phyloP scores from a whole-genome alignment of 2,113 vertebrate species.

The Porphyrio hochstetteri region DNA sequence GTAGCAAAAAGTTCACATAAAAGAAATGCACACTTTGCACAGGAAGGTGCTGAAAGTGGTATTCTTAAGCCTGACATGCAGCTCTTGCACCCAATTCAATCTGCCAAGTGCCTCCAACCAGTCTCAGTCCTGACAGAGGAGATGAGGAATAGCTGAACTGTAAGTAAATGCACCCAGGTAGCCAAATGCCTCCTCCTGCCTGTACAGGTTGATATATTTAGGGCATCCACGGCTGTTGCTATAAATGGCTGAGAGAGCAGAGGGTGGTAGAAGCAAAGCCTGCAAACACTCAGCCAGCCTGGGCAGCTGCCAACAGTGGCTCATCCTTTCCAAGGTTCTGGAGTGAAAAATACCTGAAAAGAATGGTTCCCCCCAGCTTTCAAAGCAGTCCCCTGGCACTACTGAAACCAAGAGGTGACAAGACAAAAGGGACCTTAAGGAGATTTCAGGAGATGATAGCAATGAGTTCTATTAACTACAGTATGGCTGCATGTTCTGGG shows the following conservation, averaged over 20 bases:
- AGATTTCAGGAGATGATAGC: background rate
- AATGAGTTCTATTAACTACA: background rate
- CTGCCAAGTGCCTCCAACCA: background rate
- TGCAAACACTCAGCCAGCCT: background rate
- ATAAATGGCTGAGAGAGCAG: background rate
- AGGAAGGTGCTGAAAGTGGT: background rate
- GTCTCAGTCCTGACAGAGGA: background rate
- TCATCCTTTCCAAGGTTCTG: background rate
- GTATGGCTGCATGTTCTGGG: background rate
- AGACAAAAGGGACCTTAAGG: background rate
- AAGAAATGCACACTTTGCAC: background rate
- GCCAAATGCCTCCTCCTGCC: conserved; percentile 13
- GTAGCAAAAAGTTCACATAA: background rate
- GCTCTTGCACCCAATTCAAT: background rate
- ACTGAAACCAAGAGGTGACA: conserved; percentile 10
- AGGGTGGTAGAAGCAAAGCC: background rate
- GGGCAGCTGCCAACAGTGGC: background rate
- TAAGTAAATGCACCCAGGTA: background rate
- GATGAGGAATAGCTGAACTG: background rate
- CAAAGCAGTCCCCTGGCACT: background rate
- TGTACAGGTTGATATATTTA: background rate
- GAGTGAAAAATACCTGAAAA: background rate
- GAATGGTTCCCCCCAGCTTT: background rate
- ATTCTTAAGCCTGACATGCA: background rate
- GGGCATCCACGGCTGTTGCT: background rate